Percentiles rank a stretch among this genome's conserved stretches.
Evolutionary conservation across 2,113 vertebrate species (phyloP).

Genomic region (Oryzias woworae): DNA sequence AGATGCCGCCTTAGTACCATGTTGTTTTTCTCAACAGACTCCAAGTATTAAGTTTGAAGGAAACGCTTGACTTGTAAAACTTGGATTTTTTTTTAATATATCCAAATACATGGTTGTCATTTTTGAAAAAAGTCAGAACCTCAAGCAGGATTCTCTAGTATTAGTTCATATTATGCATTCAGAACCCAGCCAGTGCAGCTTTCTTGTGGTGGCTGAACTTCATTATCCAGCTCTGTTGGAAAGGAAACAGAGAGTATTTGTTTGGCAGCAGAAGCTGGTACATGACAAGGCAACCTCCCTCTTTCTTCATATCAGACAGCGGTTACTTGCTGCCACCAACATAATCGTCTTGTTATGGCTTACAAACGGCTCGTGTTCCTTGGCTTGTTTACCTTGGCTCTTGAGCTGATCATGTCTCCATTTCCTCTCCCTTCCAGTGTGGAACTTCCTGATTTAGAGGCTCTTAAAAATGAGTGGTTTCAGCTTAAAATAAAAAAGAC

Average conservation of each 20-base stretch:
- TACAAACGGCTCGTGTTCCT: conserved; percentile 47
- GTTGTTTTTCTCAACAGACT: conserved; percentile 22
- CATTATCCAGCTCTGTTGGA: conserved; percentile 36
- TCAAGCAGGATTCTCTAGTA: conserved; percentile 9
- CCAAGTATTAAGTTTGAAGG: conserved; percentile 14
- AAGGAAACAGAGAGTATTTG: conserved; percentile 25
- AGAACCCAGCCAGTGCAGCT: neutral
- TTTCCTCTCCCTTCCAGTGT: conserved; percentile 35
- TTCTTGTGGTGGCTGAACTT: conserved; percentile 3
- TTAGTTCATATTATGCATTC: conserved; percentile 14
- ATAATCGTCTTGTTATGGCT: conserved; percentile 63
- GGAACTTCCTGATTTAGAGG: conserved; percentile 41
- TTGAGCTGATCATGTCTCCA: conserved; percentile 29
- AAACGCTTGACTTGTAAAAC: neutral
- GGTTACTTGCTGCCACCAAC: conserved; percentile 50
- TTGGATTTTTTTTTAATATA: too few species aligned
- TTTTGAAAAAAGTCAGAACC: conserved; percentile 5
- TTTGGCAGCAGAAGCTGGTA: conserved; percentile 44
- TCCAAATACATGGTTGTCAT: too few species aligned
- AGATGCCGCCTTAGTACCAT: conserved; percentile 12
- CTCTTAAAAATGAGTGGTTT: conserved; percentile 18
- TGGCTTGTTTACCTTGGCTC: conserved; percentile 56
- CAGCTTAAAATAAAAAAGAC: too few species aligned
- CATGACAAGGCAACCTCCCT: conserved; percentile 49
- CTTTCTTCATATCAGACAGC: conserved; percentile 41